Evolutionary conservation across 1,140 invertebrate genomes (phyloP).

Genomic region (Ylistrum balloti): DNA sequence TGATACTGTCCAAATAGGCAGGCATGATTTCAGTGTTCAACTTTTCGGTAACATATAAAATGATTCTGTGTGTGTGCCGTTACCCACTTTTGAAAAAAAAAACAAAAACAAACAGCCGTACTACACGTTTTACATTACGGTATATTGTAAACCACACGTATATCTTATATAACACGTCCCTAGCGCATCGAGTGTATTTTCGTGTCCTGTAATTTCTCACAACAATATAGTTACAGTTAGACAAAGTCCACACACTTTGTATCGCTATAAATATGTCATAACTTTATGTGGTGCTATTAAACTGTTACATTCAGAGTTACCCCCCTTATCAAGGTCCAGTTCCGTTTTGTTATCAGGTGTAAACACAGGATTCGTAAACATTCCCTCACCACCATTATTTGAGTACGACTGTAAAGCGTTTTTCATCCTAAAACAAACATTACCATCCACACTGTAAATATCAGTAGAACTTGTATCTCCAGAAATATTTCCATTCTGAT

Average conservation of each 20-base stretch:
- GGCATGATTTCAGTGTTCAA: too few relatives aligned
- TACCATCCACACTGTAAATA: not conserved
- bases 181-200: too few relatives aligned
- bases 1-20: too few relatives aligned
- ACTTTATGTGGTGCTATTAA: not conserved
- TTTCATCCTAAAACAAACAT: not conserved
- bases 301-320: not conserved
- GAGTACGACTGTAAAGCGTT: not conserved
- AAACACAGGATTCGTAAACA: not conserved
- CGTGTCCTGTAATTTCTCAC: too few relatives aligned
- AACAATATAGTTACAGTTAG: not conserved
- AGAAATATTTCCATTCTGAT: not conserved
- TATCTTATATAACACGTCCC: too few relatives aligned
- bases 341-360: not conserved
- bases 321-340: not conserved
- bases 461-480: not conserved
- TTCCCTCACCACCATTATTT: not conserved
- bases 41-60: too few relatives aligned
- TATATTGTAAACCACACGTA: too few relatives aligned
- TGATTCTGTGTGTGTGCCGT: too few relatives aligned
- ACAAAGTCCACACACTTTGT: not conserved
- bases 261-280: not conserved
- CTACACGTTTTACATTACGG: too few relatives aligned
- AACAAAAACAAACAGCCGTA: too few relatives aligned
- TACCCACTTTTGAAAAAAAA: too few relatives aligned